Percentiles rank a stretch among this genome's conserved stretches.
Conservation (phyloP, 2,797 vertebrate species). For the Chelonia mydas region DNA sequence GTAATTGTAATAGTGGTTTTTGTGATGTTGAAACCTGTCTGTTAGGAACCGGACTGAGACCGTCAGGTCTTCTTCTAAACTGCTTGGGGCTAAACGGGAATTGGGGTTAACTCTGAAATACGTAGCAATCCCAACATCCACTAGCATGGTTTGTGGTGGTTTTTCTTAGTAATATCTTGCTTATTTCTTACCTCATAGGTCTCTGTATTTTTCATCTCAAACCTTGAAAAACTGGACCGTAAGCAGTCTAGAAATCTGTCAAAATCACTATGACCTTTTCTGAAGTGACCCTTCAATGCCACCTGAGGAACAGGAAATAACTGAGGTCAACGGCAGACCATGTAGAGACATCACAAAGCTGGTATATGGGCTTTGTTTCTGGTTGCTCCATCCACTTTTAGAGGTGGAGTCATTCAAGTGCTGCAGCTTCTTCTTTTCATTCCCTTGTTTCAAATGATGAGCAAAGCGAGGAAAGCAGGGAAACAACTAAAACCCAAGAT, state of each 20-base stretch:
- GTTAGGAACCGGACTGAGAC: neutral
- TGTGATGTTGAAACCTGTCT: neutral
- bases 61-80: neutral
- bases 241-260: constrained; percentile 45
- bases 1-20: neutral
- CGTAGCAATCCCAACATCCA: neutral
- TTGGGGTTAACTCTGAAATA: neutral
- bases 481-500: constrained; percentile 17
- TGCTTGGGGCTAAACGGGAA: neutral
- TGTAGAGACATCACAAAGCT: neutral
- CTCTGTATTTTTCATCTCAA: constrained; percentile 37
- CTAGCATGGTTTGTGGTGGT: neutral
- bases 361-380: neutral
- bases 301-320: constrained; percentile 51
- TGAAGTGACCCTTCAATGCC: constrained; percentile 64
- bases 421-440: constrained; percentile 26
- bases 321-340: constrained; percentile 14
- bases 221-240: constrained; percentile 57
- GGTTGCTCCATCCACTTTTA: neutral
- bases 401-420: neutral
- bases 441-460: constrained; percentile 44
- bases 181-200: constrained; percentile 54
- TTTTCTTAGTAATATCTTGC: neutral
- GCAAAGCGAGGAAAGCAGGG: constrained; percentile 29
- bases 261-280: constrained; percentile 43